These are phyloP conservation scores for Percopsis transmontana DNA, from an alignment of 2,113 vertebrate genomes.

Conservation along the genomic window DNA sequence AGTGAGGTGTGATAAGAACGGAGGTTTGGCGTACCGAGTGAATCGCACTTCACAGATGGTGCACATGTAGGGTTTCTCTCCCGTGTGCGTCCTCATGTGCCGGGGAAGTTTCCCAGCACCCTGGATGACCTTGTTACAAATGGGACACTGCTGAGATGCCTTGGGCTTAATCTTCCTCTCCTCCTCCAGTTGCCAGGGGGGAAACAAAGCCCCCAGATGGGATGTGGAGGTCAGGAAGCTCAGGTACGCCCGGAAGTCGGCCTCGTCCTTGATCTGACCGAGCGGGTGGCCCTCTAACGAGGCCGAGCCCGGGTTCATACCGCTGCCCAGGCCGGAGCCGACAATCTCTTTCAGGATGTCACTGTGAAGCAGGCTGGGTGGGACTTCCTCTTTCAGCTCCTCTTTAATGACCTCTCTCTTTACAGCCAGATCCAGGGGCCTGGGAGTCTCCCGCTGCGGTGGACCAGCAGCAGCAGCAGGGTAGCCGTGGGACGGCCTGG, in stretches of 20 bases:
- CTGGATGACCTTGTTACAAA: slow-evolving; percentile 99
- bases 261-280: slow-evolving; percentile 89
- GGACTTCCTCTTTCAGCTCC: slow-evolving; percentile 90
- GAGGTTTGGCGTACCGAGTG: slow-evolving; percentile 85
- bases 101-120: slow-evolving; percentile 95
- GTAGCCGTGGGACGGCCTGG: slow-evolving; percentile 72
- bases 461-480: slow-evolving; percentile 70
- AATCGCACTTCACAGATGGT: slow-evolving; percentile 98
- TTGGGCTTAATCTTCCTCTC: slow-evolving; percentile 98
- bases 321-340: slow-evolving; percentile 57
- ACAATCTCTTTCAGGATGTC: slow-evolving; percentile 92
- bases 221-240: slow-evolving; percentile 91
- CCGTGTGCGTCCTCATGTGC: slow-evolving; percentile 97
- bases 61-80: slow-evolving; percentile 99
- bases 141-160: slow-evolving; percentile 96
- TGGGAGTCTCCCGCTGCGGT: slow-evolving; percentile 68
- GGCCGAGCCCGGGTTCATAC: slow-evolving; percentile 59
- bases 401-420: slow-evolving; percentile 94
- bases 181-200: slow-evolving; percentile 93
- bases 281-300: slow-evolving; percentile 77
- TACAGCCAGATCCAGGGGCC: slow-evolving; percentile 90
- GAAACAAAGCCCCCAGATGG: slow-evolving; percentile 90
- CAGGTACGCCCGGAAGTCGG: slow-evolving; percentile 91
- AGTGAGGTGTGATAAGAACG: background rate
- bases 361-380: slow-evolving; percentile 81